These are phyloP conservation scores for Neoaliturus tenellus DNA, from an alignment of 2,888 invertebrate species.

Conservation along the genomic window DNA sequence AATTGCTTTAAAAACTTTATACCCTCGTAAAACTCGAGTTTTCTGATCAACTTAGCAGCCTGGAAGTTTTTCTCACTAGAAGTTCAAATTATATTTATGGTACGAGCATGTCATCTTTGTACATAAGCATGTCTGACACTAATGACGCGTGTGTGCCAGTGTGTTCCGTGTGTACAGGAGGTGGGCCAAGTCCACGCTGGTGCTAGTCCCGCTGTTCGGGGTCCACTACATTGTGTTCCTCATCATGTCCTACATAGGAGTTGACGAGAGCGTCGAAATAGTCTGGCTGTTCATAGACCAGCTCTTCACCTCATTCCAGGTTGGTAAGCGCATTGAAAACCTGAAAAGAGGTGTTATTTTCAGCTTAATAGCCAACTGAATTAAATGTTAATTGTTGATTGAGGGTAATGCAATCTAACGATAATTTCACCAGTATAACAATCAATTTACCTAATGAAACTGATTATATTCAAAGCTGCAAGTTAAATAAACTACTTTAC, in stretches of 20 bases:
- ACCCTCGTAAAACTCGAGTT: too few species aligned
- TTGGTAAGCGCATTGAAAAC: too few species aligned
- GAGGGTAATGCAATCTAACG: neutral
- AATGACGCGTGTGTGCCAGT: neutral
- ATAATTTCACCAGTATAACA: too few species aligned
- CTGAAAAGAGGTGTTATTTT: too few species aligned
- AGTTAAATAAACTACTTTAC: too few species aligned
- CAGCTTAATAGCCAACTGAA: neutral
- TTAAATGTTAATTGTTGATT: neutral
- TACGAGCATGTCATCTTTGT: neutral
- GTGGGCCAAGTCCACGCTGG: conserved; percentile 79
- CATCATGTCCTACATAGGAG: conserved; percentile 73
- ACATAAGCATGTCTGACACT: neutral
- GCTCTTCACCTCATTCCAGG: conserved; percentile 81
- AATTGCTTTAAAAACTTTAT: too few species aligned
- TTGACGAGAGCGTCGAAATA: conserved; percentile 75
- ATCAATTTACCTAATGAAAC: too few species aligned
- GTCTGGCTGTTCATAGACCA: conserved; percentile 81
- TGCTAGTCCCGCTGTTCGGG: conserved; percentile 81
- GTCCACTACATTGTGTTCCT: conserved; percentile 79
- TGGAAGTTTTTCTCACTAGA: too few species aligned
- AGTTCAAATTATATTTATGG: too few species aligned
- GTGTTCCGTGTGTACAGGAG: conserved; percentile 72
- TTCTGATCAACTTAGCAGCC: too few species aligned
- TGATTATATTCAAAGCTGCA: too few species aligned